Conservation (phyloP, 2,888 invertebrate genomes). For the Macrosiphum euphorbiae region DNA sequence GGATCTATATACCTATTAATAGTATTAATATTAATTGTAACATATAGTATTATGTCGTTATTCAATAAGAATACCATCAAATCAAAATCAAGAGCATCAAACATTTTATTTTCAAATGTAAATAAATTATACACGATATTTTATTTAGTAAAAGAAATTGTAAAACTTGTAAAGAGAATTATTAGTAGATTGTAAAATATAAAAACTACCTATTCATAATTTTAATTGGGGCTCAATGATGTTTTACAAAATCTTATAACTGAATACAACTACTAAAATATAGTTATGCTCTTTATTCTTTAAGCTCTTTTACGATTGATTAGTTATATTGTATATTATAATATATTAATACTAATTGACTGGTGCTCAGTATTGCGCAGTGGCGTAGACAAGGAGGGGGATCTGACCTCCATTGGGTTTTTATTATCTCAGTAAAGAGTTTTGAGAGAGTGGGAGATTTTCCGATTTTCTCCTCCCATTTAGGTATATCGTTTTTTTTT, state of each 20-base stretch:
- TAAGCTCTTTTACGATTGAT: too few relatives aligned
- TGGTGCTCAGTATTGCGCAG: too few relatives aligned
- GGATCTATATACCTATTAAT: not conserved
- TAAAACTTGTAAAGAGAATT: slow-evolving; percentile 44
- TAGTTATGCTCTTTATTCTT: too few relatives aligned
- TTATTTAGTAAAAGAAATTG: not conserved
- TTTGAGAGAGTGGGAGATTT: too few relatives aligned
- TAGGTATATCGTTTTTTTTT: too few relatives aligned
- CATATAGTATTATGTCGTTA: not conserved
- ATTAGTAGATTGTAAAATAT: slow-evolving; percentile 33
- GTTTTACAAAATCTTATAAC: not conserved
- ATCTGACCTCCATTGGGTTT: too few relatives aligned
- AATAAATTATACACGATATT: not conserved
- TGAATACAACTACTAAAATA: not conserved
- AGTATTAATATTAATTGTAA: not conserved
- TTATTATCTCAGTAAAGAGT: too few relatives aligned
- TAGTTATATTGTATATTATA: too few relatives aligned
- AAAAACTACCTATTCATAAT: not conserved
- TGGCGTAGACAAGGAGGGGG: too few relatives aligned
- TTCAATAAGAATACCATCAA: not conserved
- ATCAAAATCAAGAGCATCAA: not conserved
- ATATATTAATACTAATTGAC: too few relatives aligned
- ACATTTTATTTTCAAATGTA: slow-evolving; percentile 23
- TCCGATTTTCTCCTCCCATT: too few relatives aligned
- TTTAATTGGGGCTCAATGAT: not conserved